Conservation (phyloP, 2,888 invertebrate genomes). For the Rhamphomyia laevipes region DNA sequence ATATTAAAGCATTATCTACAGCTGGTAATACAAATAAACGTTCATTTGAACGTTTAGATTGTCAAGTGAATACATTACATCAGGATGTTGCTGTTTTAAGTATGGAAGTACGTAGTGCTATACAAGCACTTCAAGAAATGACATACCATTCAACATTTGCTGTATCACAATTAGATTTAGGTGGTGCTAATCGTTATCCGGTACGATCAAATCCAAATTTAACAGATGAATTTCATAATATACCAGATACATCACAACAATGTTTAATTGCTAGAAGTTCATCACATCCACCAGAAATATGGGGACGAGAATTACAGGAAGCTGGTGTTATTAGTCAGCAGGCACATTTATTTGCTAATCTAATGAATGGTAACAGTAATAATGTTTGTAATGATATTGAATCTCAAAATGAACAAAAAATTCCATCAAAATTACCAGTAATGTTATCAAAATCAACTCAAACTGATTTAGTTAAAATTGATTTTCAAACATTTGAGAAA, state of each 20-base stretch:
- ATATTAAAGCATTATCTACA: constrained; percentile 9
- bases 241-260: constrained; percentile 25
- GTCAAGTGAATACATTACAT: constrained; percentile 69
- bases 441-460: constrained; percentile 24
- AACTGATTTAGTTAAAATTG: constrained; percentile 33
- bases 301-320: constrained; percentile 51
- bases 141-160: constrained; percentile 44
- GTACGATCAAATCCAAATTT: constrained; percentile 77
- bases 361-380: background rate
- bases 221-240: constrained; percentile 37
- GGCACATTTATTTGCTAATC: background rate
- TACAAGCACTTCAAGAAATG: constrained; percentile 74
- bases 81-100: constrained; percentile 79
- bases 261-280: constrained; percentile 57
- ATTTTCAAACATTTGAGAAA: constrained; percentile 33
- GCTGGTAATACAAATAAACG: constrained; percentile 23
- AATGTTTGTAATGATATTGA: too few relatives aligned
- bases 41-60: constrained; percentile 62
- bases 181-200: constrained; percentile 46
- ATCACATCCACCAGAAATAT: constrained; percentile 76
- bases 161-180: constrained; percentile 30
- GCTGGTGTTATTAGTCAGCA: background rate
- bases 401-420: background rate
- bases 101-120: constrained; percentile 72
- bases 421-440: background rate